Evolutionary conservation across 1,140 invertebrate species (phyloP).

Genomic region (Conus betulinus): DNA sequence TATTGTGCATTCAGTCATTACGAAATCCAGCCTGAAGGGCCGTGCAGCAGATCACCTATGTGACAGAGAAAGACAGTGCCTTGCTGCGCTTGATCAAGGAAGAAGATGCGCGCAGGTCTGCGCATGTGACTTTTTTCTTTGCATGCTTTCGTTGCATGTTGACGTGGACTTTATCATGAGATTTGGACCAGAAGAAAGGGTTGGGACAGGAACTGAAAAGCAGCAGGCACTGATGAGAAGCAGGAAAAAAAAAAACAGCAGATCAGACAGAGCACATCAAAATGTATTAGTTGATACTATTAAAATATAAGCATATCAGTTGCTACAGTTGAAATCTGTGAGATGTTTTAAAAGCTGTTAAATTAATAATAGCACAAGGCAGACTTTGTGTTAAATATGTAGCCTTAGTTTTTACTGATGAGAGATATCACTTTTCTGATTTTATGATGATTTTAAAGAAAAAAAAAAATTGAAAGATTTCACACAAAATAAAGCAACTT

Average conservation of each 20-base stretch:
- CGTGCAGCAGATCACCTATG: conserved; percentile 72
- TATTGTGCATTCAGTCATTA: conserved; percentile 61
- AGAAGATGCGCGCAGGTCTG: conserved; percentile 65
- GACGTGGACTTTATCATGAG: neutral
- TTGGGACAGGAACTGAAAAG: too few relatives aligned
- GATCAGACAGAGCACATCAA: neutral
- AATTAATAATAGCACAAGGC: too few relatives aligned
- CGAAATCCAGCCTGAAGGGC: conserved; percentile 69
- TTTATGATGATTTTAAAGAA: too few relatives aligned
- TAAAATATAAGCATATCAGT: too few relatives aligned
- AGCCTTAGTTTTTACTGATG: too few relatives aligned
- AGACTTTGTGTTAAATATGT: too few relatives aligned
- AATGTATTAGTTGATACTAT: too few relatives aligned
- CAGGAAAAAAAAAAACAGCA: neutral
- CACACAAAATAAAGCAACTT: too few relatives aligned
- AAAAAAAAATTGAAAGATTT: too few relatives aligned
- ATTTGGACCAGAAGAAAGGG: neutral
- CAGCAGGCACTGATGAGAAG: neutral
- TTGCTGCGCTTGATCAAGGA: conserved; percentile 65
- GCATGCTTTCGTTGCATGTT: conserved; percentile 30
- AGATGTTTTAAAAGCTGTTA: too few relatives aligned
- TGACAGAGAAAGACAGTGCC: conserved; percentile 67
- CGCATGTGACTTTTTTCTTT: neutral
- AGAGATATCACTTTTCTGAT: too few relatives aligned
- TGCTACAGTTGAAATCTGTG: too few relatives aligned